Base-by-base conservation (phyloP, 2,797 vertebrate species). In the Sebastiscus tertius region DNA sequence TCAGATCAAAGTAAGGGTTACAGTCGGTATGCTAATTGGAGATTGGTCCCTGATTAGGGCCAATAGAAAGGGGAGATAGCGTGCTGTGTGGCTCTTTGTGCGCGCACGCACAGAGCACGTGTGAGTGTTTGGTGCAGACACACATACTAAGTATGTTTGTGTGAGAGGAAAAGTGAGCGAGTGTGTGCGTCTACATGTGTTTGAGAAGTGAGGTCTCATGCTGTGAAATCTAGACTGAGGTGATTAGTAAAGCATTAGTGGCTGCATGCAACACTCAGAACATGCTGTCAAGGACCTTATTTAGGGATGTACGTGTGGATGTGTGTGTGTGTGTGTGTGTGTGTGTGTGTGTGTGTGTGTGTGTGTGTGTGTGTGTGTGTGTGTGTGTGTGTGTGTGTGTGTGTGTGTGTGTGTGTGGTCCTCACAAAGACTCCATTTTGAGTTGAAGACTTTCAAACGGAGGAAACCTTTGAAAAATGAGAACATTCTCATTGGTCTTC, bases 161-260 rank as follows among this genome's bases (percentile, higher is more conserved):
- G 69, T 31, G 20, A n/a, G 22, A 26, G 26, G 63, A 12, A 27
- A 13, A 27, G n/a, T 3, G 16, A 18, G 64, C 2, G 49, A 24
- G 56, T 26, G 54, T 22, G 81, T 55, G 71, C 60, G 73, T 70
- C 8, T 67, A 22, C 31, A 52, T 71, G 79, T 49, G 65, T 83
- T 76, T 52, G 67, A 84, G 79, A 84, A 81, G 86, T 71, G 75
- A 78, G 67, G 60, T 12, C 27, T 87, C 91, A 84, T 80, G 92
- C 94, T 94, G 95, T 75, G 93, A 93, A 88, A 93, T 91, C 89
- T 89, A 91, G 89, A 90, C 92, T 80, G 88, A 87, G 92, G 94
- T 94, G 94, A 95, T 95, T 94, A 96, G 92, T 85, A 90, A 86
- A 87, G 88, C 92, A 94, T 95, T 94, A 95, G 87, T 77, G 83